phyloP scores from a whole-genome alignment of 1,140 invertebrate genomes.

The Leptonema lineaticorne region DNA sequence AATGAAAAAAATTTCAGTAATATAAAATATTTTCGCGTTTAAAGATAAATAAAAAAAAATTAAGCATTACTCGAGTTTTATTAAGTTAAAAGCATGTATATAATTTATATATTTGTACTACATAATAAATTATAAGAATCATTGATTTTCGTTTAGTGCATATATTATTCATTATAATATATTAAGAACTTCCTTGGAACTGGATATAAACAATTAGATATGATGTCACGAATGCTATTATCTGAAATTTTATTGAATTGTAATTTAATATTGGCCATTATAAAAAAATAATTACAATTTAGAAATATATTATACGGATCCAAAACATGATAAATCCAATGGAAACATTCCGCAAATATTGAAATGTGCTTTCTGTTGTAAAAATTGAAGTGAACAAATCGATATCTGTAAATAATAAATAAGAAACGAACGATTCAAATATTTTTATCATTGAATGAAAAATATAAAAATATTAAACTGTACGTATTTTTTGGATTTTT shows the following conservation, averaged over 20 bases:
- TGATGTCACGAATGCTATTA: neutral
- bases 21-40: no score
- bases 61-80: no score
- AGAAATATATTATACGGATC: neutral
- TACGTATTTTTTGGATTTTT: neutral
- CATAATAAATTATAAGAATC: no score
- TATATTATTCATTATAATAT: no score
- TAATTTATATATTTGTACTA: no score
- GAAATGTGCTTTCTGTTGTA: slow-evolving; percentile 4
- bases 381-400: slow-evolving; percentile 1
- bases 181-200: slow-evolving; percentile 9
- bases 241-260: neutral
- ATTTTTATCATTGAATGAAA: neutral
- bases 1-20: no score
- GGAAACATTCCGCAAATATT: slow-evolving; percentile 13
- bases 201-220: slow-evolving; percentile 7
- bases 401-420: neutral
- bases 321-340: slow-evolving; percentile 6
- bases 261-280: neutral
- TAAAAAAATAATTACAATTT: neutral
- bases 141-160: no score
- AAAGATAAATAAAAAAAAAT: no score
- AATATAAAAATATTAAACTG: neutral
- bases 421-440: neutral
- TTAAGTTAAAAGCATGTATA: no score